Evolutionary conservation across 2,113 vertebrate species (phyloP), one percentile per base, ranked within the genome.

Genomic region (Elanus axillaris): DNA sequence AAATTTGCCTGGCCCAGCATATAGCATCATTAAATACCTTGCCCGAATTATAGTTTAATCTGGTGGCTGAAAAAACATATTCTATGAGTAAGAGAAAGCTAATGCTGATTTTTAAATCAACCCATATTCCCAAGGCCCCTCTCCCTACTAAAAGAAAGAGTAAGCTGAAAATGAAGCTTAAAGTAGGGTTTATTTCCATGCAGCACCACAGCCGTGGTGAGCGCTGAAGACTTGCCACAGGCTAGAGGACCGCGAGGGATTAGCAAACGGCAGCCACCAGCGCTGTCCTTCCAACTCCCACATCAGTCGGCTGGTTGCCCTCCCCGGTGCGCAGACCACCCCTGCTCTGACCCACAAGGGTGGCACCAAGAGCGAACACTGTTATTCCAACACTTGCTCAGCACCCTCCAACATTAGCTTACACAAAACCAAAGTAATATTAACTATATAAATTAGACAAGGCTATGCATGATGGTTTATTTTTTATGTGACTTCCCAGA

Each of bases 301-400:
- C 38, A 18, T 1, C 2, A 1, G 47, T 21, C 17, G 4, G 5
- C 9, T 6, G 9, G 5, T 6, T 3, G 16, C 34, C 23, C 55
- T 63, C 48, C 13, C 53, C 14, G 0, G 43, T 4, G 2, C 5
- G 1, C 29, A 45, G 36, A 31, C 36, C 59, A n/a, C 52, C 38
- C 18, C 34, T 40, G 74, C 80, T 92, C 47, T 3, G 18, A 23
- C 34, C 75, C 22, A 59, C 64, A 47, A 34, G 1, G 27, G 17
- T 13, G 29, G 60, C 76, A 72, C 29, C 0, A 1, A 45, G 22
- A 60, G 20, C 40, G 15, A 31, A 15, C 12, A 22, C 32, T 3
- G 17, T 31, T 34, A 66, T 31, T 76, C 29, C 47, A 67, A 13
- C 21, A 13, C 21, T 52, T 17, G 10, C 42, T 67, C 34, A 34